phyloP scores from a whole-genome alignment of 2,888 invertebrate species.

The Pantelozetes paolii region DNA sequence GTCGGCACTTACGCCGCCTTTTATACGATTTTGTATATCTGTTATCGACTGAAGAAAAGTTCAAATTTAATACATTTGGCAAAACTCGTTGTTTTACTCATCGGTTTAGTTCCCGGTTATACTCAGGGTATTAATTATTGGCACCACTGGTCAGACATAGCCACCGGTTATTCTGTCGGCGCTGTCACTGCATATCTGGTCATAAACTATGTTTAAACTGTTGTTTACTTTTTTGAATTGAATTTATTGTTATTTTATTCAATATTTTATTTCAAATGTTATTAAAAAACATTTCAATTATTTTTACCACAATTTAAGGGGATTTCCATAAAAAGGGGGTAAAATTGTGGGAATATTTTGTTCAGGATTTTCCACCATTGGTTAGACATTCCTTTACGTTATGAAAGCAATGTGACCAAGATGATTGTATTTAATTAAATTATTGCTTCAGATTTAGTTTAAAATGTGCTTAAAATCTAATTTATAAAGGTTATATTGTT shows the following conservation, averaged over 20 bases:
- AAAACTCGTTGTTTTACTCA: neutral
- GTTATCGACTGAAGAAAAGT: neutral
- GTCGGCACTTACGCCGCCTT: constrained; percentile 29
- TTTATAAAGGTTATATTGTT: no score
- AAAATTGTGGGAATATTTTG: no score
- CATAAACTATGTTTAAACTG: constrained; percentile 43
- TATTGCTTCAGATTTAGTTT: no score
- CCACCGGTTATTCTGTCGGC: constrained; percentile 21
- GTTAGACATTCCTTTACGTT: no score
- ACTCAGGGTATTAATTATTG: constrained; percentile 33
- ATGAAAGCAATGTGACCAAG: no score
- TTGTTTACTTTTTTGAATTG: neutral
- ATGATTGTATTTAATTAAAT: no score
- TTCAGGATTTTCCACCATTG: no score
- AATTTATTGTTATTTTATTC: constrained; percentile 1
- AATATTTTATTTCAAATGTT: neutral
- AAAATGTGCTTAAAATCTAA: no score
- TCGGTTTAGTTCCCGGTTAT: constrained; percentile 23
- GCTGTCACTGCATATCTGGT: constrained; percentile 21
- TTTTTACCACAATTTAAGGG: no score
- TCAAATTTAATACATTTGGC: neutral
- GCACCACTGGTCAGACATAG: constrained; percentile 34
- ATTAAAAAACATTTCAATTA: no score
- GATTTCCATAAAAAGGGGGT: no score
- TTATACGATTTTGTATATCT: constrained; percentile 13